These are phyloP conservation scores for Peromyscus nudipes DNA, from an alignment of 2,797 vertebrate genomes.

Conservation along the genomic window DNA sequence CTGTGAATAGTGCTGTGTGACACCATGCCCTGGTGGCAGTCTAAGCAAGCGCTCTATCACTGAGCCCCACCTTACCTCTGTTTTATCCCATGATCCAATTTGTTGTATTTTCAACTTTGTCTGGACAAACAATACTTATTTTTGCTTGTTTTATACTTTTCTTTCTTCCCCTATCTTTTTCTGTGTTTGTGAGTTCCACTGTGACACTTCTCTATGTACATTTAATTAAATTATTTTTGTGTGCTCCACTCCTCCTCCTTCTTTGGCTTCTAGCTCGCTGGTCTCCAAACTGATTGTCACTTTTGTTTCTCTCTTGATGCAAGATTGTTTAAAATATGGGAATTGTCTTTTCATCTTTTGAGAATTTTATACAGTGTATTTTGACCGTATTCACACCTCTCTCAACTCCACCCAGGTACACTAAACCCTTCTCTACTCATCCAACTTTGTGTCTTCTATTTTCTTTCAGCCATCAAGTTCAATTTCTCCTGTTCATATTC, in stretches of 20 bases:
- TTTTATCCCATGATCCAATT: neutral
- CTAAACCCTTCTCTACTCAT: too few relatives aligned
- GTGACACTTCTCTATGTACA: neutral
- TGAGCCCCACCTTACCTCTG: neutral
- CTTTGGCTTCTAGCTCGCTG: neutral
- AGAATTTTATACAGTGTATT: too few relatives aligned
- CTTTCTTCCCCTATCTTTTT: neutral
- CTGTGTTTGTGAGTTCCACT: neutral
- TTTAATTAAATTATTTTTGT: neutral
- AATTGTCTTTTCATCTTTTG: neutral
- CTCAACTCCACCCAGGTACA: neutral
- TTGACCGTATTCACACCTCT: neutral
- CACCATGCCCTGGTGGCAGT: neutral
- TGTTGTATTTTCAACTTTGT: neutral
- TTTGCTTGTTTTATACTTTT: neutral
- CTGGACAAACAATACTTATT: neutral
- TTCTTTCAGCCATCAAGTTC: neutral
- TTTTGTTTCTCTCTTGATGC: neutral
- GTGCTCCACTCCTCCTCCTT: neutral
- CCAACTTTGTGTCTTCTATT: neutral
- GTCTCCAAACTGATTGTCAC: neutral
- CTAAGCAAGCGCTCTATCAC: neutral
- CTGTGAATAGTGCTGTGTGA: neutral
- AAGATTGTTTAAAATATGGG: neutral
- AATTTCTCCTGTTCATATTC: neutral